phyloP scores from a whole-genome alignment of 2,113 vertebrate species.

The Oriolus oriolus region DNA sequence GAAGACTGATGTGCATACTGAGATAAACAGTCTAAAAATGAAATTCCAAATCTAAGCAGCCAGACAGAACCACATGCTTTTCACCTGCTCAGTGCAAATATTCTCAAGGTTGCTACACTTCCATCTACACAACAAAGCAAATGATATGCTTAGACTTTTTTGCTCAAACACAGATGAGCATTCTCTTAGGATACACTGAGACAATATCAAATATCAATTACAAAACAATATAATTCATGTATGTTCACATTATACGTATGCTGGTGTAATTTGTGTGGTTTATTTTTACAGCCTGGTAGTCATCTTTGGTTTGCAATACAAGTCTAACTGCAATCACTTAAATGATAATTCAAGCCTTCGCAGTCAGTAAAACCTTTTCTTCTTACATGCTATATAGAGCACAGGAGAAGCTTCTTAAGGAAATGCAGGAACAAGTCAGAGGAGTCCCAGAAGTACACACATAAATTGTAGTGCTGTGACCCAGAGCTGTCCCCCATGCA shows the following conservation, averaged over 20 bases:
- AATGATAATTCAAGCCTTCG: neutral
- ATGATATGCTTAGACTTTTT: neutral
- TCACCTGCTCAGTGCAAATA: neutral
- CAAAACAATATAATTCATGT: neutral
- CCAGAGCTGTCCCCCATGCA: neutral
- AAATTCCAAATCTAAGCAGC: neutral
- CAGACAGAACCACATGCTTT: neutral
- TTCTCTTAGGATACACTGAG: neutral
- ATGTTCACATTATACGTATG: neutral
- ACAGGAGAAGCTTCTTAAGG: neutral
- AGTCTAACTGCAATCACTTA: neutral
- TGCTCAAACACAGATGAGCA: neutral
- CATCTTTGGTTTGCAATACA: neutral
- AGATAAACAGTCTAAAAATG: neutral
- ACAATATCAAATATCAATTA: neutral
- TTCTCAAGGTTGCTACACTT: neutral
- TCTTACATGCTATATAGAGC: neutral
- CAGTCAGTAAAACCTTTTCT: neutral
- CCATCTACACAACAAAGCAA: neutral
- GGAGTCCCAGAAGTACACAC: neutral
- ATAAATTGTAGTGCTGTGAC: neutral
- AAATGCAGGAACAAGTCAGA: neutral
- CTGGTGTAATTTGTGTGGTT: neutral
- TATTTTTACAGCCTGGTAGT: neutral
- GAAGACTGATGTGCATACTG: neutral